A percentile compares a stretch with the other conserved stretches of the same genome.
phyloP scores from a whole-genome alignment of 2,797 vertebrate species.

The Sandelia bainsii region DNA sequence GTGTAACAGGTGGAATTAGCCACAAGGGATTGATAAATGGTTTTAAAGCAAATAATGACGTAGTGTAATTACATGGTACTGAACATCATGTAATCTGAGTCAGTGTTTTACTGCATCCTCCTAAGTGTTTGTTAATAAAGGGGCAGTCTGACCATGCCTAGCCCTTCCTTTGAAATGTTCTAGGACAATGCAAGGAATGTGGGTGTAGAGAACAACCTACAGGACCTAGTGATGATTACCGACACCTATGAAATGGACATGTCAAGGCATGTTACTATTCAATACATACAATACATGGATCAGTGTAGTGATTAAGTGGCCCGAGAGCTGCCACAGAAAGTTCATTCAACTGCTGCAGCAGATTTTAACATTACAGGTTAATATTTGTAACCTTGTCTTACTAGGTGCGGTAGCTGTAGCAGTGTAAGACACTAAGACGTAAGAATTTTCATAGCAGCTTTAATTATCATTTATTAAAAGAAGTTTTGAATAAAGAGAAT shows the following conservation, averaged over 20 bases:
- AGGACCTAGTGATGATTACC: slow-evolving; percentile 22
- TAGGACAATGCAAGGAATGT: slow-evolving; percentile 68
- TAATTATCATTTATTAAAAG: neutral
- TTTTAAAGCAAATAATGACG: slow-evolving; percentile 30
- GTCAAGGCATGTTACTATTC: slow-evolving; percentile 50
- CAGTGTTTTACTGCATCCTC: slow-evolving; percentile 9
- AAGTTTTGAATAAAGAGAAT: neutral
- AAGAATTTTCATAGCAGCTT: too few relatives aligned
- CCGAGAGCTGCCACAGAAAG: neutral
- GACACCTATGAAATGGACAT: slow-evolving; percentile 33
- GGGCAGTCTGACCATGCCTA: slow-evolving; percentile 6
- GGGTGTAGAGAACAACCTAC: slow-evolving; percentile 24
- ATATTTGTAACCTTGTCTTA: neutral
- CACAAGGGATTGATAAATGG: slow-evolving; percentile 30
- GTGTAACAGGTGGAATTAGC: slow-evolving; percentile 15
- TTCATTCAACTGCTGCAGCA: neutral
- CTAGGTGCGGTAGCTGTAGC: neutral
- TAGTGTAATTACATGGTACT: slow-evolving; percentile 3
- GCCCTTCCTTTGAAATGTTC: slow-evolving; percentile 1
- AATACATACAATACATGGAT: neutral
- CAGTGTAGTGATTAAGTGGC: neutral
- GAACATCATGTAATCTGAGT: slow-evolving; percentile 19
- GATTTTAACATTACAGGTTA: neutral
- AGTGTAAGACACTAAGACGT: neutral
- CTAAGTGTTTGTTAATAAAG: neutral